A percentile compares a stretch with the other conserved stretches of the same genome.
Evolutionary conservation across 2,797 vertebrate species (phyloP).

Genomic region (Macropus fuliginosus): DNA sequence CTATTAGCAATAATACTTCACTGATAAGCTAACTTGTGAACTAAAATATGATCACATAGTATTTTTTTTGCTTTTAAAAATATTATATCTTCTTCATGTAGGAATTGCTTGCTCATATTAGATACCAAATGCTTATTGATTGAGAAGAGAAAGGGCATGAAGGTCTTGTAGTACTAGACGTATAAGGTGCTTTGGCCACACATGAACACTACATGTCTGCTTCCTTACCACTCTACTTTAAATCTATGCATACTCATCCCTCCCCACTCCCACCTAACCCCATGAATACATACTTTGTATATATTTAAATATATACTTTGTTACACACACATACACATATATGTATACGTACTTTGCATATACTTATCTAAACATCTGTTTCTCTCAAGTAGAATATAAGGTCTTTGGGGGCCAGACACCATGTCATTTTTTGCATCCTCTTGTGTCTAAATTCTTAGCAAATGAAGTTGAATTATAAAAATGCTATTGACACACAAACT

Average conservation of each 20-base stretch:
- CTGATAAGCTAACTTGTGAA: neutral
- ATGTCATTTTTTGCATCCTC: neutral
- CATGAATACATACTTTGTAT: neutral
- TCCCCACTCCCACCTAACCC: neutral
- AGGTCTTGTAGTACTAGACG: neutral
- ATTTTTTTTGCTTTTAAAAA: neutral
- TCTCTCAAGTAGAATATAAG: neutral
- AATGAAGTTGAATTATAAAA: constrained; percentile 69
- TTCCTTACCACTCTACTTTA: neutral
- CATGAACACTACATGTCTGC: neutral
- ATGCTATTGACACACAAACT: constrained; percentile 64
- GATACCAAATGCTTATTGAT: neutral
- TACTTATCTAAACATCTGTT: neutral
- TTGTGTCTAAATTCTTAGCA: neutral
- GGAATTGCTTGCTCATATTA: neutral
- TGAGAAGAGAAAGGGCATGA: neutral
- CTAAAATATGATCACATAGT: neutral
- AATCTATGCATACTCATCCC: neutral
- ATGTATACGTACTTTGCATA: no score
- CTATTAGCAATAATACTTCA: neutral
- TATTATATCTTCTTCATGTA: neutral
- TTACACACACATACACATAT: no score
- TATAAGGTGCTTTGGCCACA: neutral
- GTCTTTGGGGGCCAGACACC: neutral
- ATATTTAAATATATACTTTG: neutral